These are phyloP conservation scores for Pseudomyrmex flavicornis DNA, from an alignment of 1,140 invertebrate species.

Conservation along the genomic window DNA sequence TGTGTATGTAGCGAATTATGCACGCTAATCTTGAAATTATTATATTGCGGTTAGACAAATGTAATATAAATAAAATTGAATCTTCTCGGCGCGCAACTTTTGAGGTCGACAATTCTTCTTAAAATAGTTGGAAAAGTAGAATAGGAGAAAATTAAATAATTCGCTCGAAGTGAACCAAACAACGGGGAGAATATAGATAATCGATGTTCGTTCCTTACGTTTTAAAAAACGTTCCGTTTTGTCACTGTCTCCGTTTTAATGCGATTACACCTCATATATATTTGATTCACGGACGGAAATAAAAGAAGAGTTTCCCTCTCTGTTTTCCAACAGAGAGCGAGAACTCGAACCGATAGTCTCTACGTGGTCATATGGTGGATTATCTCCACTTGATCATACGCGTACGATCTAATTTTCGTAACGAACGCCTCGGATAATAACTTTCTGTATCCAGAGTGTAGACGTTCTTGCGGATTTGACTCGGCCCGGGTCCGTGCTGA, in stretches of 20 bases:
- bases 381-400: conserved; percentile 46
- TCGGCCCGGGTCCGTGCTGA: background rate
- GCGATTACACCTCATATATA: too few species aligned
- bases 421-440: conserved; percentile 55
- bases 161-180: background rate
- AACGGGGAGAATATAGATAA: background rate
- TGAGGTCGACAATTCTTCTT: background rate
- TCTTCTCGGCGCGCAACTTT: background rate
- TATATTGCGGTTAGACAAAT: background rate
- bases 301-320: background rate
- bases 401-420: conserved; percentile 61
- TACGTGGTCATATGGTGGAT: background rate
- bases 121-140: background rate
- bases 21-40: background rate
- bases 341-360: conserved; percentile 41
- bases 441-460: conserved; percentile 24
- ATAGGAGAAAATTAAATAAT: background rate
- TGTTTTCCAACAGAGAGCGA: conserved; percentile 1
- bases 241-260: too few species aligned
- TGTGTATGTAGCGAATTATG: background rate
- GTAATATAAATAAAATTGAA: background rate
- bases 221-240: background rate
- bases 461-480: conserved; percentile 52
- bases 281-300: too few species aligned
- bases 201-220: background rate